Conservation (phyloP, 2,113 vertebrate species). For the Pardalotus punctatus region DNA sequence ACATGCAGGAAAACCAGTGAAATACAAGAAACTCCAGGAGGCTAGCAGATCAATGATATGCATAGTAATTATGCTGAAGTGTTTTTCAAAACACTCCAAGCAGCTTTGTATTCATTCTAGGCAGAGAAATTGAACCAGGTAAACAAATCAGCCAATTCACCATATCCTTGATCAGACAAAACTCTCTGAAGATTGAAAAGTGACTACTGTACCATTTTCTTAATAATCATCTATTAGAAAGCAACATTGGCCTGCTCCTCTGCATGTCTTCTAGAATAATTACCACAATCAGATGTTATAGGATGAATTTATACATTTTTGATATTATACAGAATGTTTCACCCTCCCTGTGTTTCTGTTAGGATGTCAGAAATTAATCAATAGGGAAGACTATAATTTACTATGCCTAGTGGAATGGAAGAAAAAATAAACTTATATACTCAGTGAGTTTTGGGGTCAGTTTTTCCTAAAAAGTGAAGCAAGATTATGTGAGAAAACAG, state of each 20-base stretch:
- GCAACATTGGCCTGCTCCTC: not conserved
- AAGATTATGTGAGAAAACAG: not conserved
- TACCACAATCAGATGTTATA: not conserved
- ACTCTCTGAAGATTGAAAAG: conserved; percentile 21
- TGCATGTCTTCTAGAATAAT: not conserved
- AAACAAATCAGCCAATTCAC: conserved; percentile 44
- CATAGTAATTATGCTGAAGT: conserved; percentile 28
- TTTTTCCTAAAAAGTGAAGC: not conserved
- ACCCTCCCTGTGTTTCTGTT: not conserved
- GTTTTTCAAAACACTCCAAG: conserved; percentile 7
- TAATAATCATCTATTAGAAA: not conserved
- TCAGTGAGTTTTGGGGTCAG: not conserved
- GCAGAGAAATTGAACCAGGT: not conserved
- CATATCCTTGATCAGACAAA: not conserved
- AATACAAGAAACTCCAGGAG: conserved; percentile 3
- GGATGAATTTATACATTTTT: not conserved
- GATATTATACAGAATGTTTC: not conserved
- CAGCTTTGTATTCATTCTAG: conserved; percentile 6
- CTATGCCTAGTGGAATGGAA: not conserved
- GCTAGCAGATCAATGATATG: not conserved
- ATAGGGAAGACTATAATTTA: not conserved
- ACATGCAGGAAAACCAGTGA: not conserved
- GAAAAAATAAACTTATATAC: not conserved
- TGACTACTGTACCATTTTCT: conserved; percentile 11
- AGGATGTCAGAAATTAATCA: not conserved